phyloP scores from a whole-genome alignment of 1,140 invertebrate genomes.

The Pissodes strobi region DNA sequence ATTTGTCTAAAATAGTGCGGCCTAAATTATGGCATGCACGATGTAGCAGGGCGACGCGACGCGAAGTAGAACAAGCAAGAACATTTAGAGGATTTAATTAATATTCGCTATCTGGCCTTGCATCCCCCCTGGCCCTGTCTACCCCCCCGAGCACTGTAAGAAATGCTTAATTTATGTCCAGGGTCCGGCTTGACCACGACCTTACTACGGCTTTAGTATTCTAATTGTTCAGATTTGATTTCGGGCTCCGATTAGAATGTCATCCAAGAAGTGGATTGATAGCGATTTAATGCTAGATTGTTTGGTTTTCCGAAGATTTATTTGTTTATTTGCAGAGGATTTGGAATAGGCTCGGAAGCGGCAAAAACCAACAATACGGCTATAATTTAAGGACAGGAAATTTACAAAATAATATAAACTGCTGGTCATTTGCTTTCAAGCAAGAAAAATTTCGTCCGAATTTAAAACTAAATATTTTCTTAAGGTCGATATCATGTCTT shows the following conservation, averaged over 20 bases:
- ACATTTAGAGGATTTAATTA: conserved; percentile 30
- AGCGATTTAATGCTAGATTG: conserved; percentile 37
- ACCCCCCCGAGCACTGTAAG: conserved; percentile 4
- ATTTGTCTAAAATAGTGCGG: conserved; percentile 29
- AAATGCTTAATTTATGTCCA: conserved; percentile 29
- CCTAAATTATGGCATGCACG: conserved; percentile 32
- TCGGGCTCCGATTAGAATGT: conserved; percentile 29
- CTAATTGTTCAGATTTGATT: conserved; percentile 37
- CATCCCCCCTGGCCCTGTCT: background rate
- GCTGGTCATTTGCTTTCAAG: too few relatives aligned
- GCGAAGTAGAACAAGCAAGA: conserved; percentile 9
- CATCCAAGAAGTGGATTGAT: conserved; percentile 25
- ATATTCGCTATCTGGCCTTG: conserved; percentile 27
- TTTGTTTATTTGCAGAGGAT: conserved; percentile 16
- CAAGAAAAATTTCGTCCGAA: too few relatives aligned
- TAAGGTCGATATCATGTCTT: too few relatives aligned
- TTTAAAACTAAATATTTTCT: too few relatives aligned
- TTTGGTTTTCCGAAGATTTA: conserved; percentile 26
- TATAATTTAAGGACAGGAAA: too few relatives aligned
- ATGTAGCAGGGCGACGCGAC: conserved; percentile 12
- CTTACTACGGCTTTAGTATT: conserved; percentile 23
- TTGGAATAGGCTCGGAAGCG: background rate
- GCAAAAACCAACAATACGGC: too few relatives aligned
- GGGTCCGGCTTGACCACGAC: conserved; percentile 27
- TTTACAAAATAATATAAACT: too few relatives aligned